Conservation (phyloP, 2,888 invertebrate genomes). For the Theodoxus fluviatilis region DNA sequence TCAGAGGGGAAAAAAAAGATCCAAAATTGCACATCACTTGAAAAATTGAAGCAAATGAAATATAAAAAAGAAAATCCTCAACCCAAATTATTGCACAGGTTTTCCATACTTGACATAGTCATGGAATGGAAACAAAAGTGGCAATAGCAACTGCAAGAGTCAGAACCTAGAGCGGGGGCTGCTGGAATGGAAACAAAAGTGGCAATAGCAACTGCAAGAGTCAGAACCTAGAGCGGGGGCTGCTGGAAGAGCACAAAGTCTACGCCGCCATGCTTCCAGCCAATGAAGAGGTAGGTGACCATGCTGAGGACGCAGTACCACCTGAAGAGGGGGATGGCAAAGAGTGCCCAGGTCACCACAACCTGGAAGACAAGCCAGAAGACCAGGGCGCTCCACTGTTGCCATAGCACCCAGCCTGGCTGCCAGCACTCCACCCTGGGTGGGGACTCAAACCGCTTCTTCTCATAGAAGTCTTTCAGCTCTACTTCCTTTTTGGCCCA, state of each 20-base stretch:
- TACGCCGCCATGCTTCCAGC: slow-evolving; percentile 32
- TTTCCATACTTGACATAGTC: too few relatives aligned
- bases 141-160: too few relatives aligned
- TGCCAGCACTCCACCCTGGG: slow-evolving; percentile 15
- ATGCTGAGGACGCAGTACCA: slow-evolving; percentile 34
- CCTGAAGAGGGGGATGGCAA: slow-evolving; percentile 37
- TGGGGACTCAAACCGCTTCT: slow-evolving; percentile 30
- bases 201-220: too few relatives aligned
- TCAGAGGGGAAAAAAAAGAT: too few relatives aligned
- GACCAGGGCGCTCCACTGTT: slow-evolving; percentile 30
- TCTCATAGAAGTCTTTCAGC: slow-evolving; percentile 48
- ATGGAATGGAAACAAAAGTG: too few relatives aligned
- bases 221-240: too few relatives aligned
- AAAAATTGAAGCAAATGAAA: too few relatives aligned
- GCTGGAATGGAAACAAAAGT: too few relatives aligned
- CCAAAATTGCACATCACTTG: too few relatives aligned
- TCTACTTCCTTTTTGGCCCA: slow-evolving; percentile 65
- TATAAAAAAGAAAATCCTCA: too few relatives aligned
- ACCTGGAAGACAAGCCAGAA: slow-evolving; percentile 43
- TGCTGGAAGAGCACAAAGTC: slow-evolving; percentile 33
- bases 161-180: too few relatives aligned
- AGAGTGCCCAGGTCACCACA: slow-evolving; percentile 31
- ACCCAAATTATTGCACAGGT: too few relatives aligned
- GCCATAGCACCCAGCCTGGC: slow-evolving; percentile 20
- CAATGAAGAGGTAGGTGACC: slow-evolving; percentile 29